Conservation (phyloP, 2,113 vertebrate genomes). For the Epinephelus fuscoguttatus region DNA sequence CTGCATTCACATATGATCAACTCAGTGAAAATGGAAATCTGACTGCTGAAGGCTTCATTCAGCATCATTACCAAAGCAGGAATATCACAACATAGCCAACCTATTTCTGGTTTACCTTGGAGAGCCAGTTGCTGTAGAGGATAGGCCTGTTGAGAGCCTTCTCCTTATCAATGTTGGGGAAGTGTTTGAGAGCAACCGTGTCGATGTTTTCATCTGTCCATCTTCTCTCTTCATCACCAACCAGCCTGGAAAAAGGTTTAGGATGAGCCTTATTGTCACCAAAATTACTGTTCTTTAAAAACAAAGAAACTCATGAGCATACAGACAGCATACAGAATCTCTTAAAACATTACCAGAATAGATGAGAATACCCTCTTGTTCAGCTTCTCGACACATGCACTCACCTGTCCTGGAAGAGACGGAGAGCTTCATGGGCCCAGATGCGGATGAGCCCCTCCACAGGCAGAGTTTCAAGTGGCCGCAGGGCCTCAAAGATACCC, state of each 20-base stretch:
- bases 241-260: conserved; percentile 85
- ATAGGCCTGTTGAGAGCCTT: conserved; percentile 95
- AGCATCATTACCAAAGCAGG: background rate
- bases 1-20: conserved; percentile 75
- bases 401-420: conserved; percentile 98
- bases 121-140: conserved; percentile 99
- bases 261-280: background rate
- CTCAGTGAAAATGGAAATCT: background rate
- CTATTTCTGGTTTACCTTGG: conserved; percentile 86
- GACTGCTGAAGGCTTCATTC: background rate
- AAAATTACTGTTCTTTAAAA: background rate
- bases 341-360: background rate
- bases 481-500: conserved; percentile 95
- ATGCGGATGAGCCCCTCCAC: conserved; percentile 98
- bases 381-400: background rate
- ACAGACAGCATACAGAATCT: background rate
- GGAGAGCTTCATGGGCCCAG: conserved; percentile 98
- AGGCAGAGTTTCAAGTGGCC: conserved; percentile 95
- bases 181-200: conserved; percentile 95
- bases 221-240: conserved; percentile 97
- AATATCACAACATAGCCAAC: background rate
- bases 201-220: conserved; percentile 99
- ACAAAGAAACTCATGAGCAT: background rate
- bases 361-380: background rate
- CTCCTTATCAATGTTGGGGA: conserved; percentile 97